phyloP scores from a whole-genome alignment of 2,797 vertebrate genomes.

The Hipposideros larvatus region DNA sequence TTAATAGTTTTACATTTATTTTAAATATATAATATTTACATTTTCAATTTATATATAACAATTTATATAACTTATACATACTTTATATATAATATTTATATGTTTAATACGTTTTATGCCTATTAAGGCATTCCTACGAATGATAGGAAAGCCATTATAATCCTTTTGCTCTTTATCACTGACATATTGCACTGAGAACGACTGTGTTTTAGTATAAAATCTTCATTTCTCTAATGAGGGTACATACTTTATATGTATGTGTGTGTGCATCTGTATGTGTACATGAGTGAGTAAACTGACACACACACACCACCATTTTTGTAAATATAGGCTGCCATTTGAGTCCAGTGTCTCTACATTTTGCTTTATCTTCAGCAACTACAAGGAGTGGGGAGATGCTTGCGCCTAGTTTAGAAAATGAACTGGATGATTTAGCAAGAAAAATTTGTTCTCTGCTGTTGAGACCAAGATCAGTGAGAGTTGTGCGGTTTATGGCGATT shows the following conservation, averaged over 20 bases:
- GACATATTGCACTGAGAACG: not conserved
- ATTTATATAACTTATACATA: not conserved
- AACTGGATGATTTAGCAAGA: not conserved
- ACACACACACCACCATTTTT: not conserved
- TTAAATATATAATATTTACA: not conserved
- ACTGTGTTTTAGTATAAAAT: not conserved
- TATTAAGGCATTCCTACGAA: not conserved
- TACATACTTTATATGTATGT: not conserved
- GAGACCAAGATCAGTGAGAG: not conserved
- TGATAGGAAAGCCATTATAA: not conserved
- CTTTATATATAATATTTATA: not conserved
- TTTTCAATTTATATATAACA: not conserved
- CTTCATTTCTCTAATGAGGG: not conserved
- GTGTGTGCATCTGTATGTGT: too few species aligned
- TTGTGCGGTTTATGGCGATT: not conserved
- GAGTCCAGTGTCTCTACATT: not conserved
- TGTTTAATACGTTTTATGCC: not conserved
- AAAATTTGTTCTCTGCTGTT: not conserved
- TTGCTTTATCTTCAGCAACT: not conserved
- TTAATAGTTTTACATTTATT: not conserved
- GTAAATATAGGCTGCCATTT: not conserved
- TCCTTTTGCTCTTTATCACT: not conserved
- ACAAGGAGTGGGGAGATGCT: not conserved
- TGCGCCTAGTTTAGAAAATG: not conserved
- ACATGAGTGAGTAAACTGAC: not conserved